These are phyloP conservation scores for Garra rufa DNA, from an alignment of 2,113 vertebrate genomes.

Conservation along the genomic window DNA sequence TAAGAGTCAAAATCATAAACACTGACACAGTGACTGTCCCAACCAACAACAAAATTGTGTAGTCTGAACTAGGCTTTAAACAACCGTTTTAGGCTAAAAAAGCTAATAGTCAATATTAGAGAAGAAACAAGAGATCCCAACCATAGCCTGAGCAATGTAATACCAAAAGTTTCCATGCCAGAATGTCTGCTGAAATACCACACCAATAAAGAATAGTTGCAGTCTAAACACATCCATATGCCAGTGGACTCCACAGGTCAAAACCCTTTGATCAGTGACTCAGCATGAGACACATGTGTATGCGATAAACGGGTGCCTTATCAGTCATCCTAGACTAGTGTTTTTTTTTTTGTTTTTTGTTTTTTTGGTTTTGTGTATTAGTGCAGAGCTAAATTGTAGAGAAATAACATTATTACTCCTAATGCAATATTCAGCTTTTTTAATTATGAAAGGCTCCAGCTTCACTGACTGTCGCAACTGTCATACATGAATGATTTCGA, in stretches of 20 bases:
- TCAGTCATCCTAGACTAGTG: conserved; percentile 12
- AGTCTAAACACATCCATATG: conserved; percentile 40
- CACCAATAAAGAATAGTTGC: conserved; percentile 12
- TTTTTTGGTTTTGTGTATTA: neutral
- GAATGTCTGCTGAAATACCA: conserved; percentile 1
- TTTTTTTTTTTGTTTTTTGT: neutral
- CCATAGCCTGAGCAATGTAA: neutral
- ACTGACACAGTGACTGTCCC: too few relatives aligned
- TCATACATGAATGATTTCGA: neutral
- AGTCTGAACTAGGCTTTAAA: too few relatives aligned
- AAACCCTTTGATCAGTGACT: conserved; percentile 30
- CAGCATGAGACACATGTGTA: conserved; percentile 1
- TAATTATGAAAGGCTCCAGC: neutral
- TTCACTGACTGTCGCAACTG: neutral
- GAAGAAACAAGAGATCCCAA: conserved; percentile 8
- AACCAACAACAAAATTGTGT: too few relatives aligned
- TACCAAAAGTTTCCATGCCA: neutral
- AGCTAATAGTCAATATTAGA: neutral
- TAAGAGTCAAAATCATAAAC: too few relatives aligned
- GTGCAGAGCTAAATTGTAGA: neutral
- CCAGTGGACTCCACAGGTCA: neutral
- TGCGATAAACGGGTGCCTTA: neutral
- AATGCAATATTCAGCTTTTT: conserved; percentile 3
- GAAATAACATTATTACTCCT: neutral
- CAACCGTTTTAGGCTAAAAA: neutral